A percentile compares a stretch with the other conserved stretches of the same genome.
phyloP scores from a whole-genome alignment of 2,797 vertebrate genomes.

The Poliocrania exsul region DNA sequence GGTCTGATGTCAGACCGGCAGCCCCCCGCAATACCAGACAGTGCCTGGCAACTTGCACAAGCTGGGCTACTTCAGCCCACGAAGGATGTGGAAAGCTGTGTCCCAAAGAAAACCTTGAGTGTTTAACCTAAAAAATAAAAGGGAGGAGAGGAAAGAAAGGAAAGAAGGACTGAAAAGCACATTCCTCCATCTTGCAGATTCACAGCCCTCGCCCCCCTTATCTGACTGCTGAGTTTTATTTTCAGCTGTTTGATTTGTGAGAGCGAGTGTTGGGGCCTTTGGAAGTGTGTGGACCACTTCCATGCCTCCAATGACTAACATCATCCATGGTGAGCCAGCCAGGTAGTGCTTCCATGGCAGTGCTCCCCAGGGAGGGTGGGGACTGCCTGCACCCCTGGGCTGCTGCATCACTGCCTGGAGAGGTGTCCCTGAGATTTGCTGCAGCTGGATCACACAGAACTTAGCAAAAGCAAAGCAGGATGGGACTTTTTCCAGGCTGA shows the following conservation, averaged over 20 bases:
- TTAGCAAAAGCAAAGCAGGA: not conserved
- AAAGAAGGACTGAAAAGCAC: not conserved
- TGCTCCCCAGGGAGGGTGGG: not conserved
- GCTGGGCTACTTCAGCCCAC: not conserved
- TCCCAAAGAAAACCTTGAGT: not conserved
- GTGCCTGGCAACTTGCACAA: not conserved
- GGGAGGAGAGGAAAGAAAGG: not conserved
- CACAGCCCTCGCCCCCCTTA: not conserved
- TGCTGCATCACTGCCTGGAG: not conserved
- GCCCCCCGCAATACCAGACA: not conserved
- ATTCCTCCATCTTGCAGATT: not conserved
- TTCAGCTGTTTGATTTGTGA: not conserved
- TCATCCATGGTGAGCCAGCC: not conserved
- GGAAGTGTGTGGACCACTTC: not conserved
- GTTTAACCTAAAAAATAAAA: not conserved
- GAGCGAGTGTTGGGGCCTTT: not conserved
- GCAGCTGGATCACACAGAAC: not conserved
- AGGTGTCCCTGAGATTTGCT: not conserved
- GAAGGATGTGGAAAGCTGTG: not conserved
- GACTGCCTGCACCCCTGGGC: not conserved
- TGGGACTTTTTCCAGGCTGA: not conserved
- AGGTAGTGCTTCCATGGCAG: not conserved
- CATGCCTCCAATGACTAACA: not conserved
- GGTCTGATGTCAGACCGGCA: not conserved
- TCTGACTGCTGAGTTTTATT: not conserved